phyloP scores from a whole-genome alignment of 1,140 invertebrate species.

The Anastatus disparis region DNA sequence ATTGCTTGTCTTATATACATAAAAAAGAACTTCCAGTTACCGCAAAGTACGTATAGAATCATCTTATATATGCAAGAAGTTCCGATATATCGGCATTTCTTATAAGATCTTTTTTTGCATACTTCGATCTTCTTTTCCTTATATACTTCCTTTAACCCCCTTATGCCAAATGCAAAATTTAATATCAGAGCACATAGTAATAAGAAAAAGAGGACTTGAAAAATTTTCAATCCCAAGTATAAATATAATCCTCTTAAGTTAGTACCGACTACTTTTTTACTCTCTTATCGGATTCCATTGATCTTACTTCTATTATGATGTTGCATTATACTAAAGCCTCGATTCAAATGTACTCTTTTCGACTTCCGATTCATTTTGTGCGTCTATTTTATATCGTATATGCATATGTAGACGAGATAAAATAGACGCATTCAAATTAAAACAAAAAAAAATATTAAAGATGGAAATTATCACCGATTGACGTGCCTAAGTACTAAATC shows the following conservation, averaged over 20 bases:
- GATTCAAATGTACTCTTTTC: constrained; percentile 18
- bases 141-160: no score
- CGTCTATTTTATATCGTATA: background rate
- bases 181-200: no score
- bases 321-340: background rate
- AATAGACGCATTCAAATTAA: no score
- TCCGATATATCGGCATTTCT: no score
- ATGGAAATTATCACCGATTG: constrained; percentile 19
- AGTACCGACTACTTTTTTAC: no score
- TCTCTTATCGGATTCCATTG: background rate
- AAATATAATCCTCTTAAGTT: background rate
- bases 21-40: no score
- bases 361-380: constrained; percentile 10
- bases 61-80: no score
- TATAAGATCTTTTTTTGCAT: no score
- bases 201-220: no score
- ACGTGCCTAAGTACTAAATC: background rate
- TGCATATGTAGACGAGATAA: background rate
- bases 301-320: background rate
- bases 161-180: background rate
- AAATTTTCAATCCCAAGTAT: background rate
- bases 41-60: background rate
- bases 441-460: background rate
- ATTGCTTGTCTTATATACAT: background rate
- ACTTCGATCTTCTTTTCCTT: no score